Evolutionary conservation across 2,113 vertebrate genomes (phyloP).

Genomic region (Phaethon lepturus): DNA sequence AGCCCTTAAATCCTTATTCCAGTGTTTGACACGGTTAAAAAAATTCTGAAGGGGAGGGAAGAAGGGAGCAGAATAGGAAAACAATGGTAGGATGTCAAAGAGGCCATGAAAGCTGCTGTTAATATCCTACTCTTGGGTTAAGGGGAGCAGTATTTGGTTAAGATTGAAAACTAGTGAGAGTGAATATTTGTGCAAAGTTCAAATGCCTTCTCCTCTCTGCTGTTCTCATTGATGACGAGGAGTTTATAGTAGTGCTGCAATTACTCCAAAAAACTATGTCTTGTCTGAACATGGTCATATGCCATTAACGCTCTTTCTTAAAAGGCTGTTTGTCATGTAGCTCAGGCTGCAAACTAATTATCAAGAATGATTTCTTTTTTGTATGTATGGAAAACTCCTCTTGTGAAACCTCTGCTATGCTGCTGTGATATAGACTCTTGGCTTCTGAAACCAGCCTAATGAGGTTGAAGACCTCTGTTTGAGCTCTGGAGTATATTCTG

Average conservation of each 20-base stretch:
- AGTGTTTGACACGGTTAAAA: background rate
- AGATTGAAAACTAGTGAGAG: background rate
- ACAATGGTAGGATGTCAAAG: background rate
- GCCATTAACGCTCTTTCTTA: background rate
- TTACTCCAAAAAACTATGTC: background rate
- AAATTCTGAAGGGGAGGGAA: background rate
- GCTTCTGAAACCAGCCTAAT: constrained; percentile 60
- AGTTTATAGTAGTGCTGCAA: background rate
- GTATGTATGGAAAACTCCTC: background rate
- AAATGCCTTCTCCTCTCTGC: background rate
- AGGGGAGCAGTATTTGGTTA: rapidly evolving
- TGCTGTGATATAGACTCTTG: background rate
- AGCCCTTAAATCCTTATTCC: background rate
- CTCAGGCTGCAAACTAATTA: constrained; percentile 18
- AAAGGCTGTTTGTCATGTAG: constrained; percentile 12
- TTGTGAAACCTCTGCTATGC: constrained; percentile 22
- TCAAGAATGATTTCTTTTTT: background rate
- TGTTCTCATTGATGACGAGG: background rate
- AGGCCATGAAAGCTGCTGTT: background rate
- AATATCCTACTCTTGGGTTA: background rate
- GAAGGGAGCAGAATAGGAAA: background rate
- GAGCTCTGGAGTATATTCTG: constrained; percentile 29
- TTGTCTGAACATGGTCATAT: background rate
- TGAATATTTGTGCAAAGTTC: background rate
- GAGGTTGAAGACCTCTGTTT: constrained; percentile 60